Evolutionary conservation across 2,113 vertebrate species (phyloP), one percentile per base, ranked within the genome.

Genomic region (Hemichromis elongatus): DNA sequence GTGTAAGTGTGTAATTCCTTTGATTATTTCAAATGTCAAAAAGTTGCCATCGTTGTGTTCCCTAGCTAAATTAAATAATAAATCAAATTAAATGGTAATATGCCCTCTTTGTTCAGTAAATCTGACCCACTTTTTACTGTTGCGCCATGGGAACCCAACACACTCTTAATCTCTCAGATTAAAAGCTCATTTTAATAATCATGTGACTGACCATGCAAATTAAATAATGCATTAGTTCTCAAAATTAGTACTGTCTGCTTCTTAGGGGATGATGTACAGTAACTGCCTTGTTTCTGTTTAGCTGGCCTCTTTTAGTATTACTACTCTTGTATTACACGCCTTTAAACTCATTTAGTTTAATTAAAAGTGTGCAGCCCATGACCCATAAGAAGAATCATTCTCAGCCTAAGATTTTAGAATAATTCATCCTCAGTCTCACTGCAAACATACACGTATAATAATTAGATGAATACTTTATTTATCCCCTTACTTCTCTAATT

Each of bases 11-110:
- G 19, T 54, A 42, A 80, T 77, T 91, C 79, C 81, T 92, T 84
- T 86, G 68, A 90, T 86, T 86, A 85, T 81, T 85, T 81, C 16
- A 82, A 18, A 88, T 86, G 91, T 92, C 90, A 91, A 85, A 50
- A 92, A 89, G 90, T 87, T 24, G 18, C 47, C 24, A 19, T 86
- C 10, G 16, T 55, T 61, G 47, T 82, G 53, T 82, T 55, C 66
- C 54, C 73, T 9, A 18, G 28, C 55, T 13, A 47, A 87, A 87
- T 86, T 81, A 79, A 90, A 75, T 28, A 50, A 77, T 86, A 45
- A 21, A 55, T 55, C 4, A 68, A 68, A 88, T 88, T 50, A 88
- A 86, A 66, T n/a, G 78, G 33, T 84, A 33, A 81, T 12, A 2
- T 28, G 14, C 35, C 40, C 35, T 35, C 9, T 88, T 24, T 40